Base-by-base conservation (phyloP, 2,113 vertebrate genomes). In the Tyrannus savana region DNA sequence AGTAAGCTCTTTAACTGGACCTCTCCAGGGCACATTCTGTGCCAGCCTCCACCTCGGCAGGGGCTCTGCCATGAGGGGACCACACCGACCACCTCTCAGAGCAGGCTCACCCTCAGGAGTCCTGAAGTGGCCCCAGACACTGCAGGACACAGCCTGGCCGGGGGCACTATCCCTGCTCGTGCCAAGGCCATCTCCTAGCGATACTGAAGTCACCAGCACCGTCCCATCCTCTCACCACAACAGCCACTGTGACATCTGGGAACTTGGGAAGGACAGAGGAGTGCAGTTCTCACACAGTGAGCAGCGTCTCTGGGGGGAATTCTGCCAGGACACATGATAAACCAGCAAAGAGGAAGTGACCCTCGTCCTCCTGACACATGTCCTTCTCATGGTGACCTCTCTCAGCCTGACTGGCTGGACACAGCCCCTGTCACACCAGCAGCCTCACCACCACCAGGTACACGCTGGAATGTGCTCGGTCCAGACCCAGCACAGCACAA, bases 381-480 rank as follows among this genome's bases (percentile, higher is more conserved):
- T 17, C 28, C 53, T 41, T 60, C 27, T 35, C 85, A 10, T 2
- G 12, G 50, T 10, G 28, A 39, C 66, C 56, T 25, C 7, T 0
- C 0, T 50, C 11, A 47, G 41, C 81, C 50, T 23, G 46, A 27
- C 76, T n/a, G 56, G 49, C 60, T 7, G 3, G n/a, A 53, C 44
- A 74, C 44, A 60, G 35, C 62, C 42, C 33, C 5, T 6, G 14
- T 52, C 27, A 7, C 49, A n/a, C 39, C 67, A 19, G 8, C 17
- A 53, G 12, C 16, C 33, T 9, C 60, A 39, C 2, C 27, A 25
- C 37, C 7, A 10, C 1, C 85, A 42, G 46, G 10, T 7, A 35
- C 44, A 19, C 14, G 1, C 28, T 10, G 62, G 27, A 42, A 24
- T 0, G 1, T 2, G 23, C 14, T 7, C 5, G 12, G 15, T 1